Conservation (phyloP, 2,113 vertebrate species). For the Alectura lathami region DNA sequence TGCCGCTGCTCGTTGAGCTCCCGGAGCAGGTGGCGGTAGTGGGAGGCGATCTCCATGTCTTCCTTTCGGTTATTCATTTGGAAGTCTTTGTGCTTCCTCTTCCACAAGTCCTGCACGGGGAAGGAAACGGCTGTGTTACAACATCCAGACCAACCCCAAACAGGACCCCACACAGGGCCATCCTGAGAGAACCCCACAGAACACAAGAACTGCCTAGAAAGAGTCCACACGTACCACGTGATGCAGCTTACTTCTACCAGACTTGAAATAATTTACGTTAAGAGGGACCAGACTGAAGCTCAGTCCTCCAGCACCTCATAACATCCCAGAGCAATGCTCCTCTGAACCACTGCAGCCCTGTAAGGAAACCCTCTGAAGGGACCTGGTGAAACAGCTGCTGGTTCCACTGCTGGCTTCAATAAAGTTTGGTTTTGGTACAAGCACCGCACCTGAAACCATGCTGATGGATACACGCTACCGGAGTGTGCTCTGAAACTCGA, state of each 20-base stretch:
- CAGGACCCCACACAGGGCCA: background rate
- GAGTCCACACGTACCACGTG: background rate
- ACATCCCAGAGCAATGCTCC: background rate
- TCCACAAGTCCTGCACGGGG: conserved; percentile 79
- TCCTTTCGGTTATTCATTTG: conserved; percentile 97
- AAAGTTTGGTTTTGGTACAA: background rate
- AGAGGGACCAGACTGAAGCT: background rate
- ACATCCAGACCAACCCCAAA: background rate
- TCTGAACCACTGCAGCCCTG: background rate
- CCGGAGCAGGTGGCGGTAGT: conserved; percentile 95
- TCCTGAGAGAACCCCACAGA: background rate
- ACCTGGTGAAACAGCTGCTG: background rate
- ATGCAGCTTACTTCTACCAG: background rate
- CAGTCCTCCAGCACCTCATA: background rate
- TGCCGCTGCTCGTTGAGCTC: conserved; percentile 97
- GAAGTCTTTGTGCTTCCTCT: conserved; percentile 79
- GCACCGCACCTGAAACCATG: background rate
- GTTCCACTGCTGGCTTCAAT: background rate
- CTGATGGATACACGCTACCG: background rate
- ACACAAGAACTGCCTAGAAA: background rate
- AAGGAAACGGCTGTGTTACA: background rate
- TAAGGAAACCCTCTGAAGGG: background rate
- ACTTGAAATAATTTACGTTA: background rate
- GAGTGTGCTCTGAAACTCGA: background rate
- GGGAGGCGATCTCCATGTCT: conserved; percentile 98